Base-by-base conservation (phyloP, 2,888 invertebrate species). In the Petrolisthes manimaculis region DNA sequence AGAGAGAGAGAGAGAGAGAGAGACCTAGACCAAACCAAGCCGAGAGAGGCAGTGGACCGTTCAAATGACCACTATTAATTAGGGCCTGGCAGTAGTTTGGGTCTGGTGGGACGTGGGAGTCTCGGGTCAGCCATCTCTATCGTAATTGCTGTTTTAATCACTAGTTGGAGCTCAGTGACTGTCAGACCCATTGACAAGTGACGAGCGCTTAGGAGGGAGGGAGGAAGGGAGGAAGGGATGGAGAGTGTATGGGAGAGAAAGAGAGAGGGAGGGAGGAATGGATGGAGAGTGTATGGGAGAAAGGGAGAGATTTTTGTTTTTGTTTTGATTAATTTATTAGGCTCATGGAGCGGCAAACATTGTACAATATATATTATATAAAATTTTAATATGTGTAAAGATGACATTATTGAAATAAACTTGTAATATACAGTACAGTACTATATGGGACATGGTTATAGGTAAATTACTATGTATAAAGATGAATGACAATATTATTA, bases 111-210 rank as follows among this genome's bases (percentile, higher is more conserved):
- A n/a, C n/a, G n/a, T n/a, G n/a, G n/a, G 67, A 61, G 67, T 61
- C 18, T n/a, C 77, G 78, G 86, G 86, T 86, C 86, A 82, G 83
- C 86, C 82, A 86, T 86, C 86, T 86, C 81, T 82, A 86, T 82
- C 77, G 86, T 86, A 86, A 86, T 86, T 86, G 86, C 86, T 83
- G 83, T 83, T 83, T 83, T 86, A 86, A 86, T 86, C 83, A 86
- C 86, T 51, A 83, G 86, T 86, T 86, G 83, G 77, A 83, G 69
- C 37, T n/a, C 37, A 37, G 37, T 37, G 37, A 37, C 37, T 37
- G 37, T 37, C 37, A 37, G 37, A 83, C 83, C 77, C 83, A 83
- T 82, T 77, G 77, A 83, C 83, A 83, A 82, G 67, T 61, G 77
- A 9, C 69, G 86, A 86, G 77, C 78, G 87, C 78, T 79, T 79